Base-by-base conservation (phyloP, 2,797 vertebrate species). In the Diglossa cyanea region DNA sequence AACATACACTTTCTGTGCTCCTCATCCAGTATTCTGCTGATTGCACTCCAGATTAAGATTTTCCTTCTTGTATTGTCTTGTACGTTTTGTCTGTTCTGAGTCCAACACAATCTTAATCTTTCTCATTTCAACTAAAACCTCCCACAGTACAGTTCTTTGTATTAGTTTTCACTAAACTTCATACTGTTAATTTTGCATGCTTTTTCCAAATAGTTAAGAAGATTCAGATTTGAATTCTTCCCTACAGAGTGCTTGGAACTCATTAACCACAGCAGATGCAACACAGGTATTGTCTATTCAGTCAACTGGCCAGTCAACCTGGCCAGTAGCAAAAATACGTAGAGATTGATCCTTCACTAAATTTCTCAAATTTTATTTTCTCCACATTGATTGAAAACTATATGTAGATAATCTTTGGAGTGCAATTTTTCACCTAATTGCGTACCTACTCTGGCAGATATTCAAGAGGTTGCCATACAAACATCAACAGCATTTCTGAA, bases 1-100 rank as follows among this genome's bases (percentile, higher is more conserved):
- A 54, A 17, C 3, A 31, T 15, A 31, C 1, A 4, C 1, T 48
- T 73, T 39, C 21, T n/a, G 1, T 21, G 33, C 4, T 68, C 9
- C 7, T 91, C 10, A 28, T 73, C 65, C 31, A 51, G 10, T 7
- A n/a, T 54, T 11, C 13, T 72, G 8, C 19, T 48, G 33, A 53
- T 66, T 51, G 13, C 4, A 17, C 6, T 50, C 16, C 18, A 60
- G 26, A 47, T n/a, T 39, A 60, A 78, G 17, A 51, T 67, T 71
- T 51, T 10, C 5, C 2, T 62, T 62, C 50, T 48, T 67, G 8
- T 44, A 23, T 50, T 2, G 1, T 50, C 11, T 73, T 71, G 26
- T 13, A 54, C 5, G 14, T 13, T 70, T 23, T 54, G 7, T 54
- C 17, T 58, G 57, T 58, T 58, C 24, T 8, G 77, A 74, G 2